phyloP scores from a whole-genome alignment of 2,888 invertebrate species.

The Drosophila mimica region DNA sequence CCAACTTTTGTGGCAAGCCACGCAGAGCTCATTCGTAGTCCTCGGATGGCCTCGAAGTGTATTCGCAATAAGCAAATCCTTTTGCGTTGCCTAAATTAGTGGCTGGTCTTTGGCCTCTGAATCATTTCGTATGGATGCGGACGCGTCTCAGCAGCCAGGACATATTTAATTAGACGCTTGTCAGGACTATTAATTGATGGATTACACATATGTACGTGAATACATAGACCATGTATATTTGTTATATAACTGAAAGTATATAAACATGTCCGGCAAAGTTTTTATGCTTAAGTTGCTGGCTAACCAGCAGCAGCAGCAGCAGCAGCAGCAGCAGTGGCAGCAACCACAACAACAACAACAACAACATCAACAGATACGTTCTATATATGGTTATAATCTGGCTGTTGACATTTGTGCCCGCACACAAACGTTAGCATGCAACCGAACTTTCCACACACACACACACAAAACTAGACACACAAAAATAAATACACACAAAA shows the following conservation, averaged over 20 bases:
- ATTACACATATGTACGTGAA: conserved; percentile 47
- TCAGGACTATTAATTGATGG: conserved; percentile 73
- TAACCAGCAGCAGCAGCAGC: conserved; percentile 45
- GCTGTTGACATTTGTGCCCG: conserved; percentile 69
- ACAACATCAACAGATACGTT: conserved; percentile 18
- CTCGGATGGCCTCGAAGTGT: neutral
- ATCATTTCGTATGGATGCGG: conserved; percentile 14
- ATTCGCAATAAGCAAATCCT: conserved; percentile 18
- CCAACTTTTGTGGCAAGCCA: conserved; percentile 7
- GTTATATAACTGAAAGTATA: conserved; percentile 14
- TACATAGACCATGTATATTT: conserved; percentile 3
- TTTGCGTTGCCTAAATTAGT: conserved; percentile 24
- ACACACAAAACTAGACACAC: conserved; percentile 9
- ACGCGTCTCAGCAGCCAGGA: conserved; percentile 50
- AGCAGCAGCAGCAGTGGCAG: conserved; percentile 30
- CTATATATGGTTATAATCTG: conserved; percentile 63
- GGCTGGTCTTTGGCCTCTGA: conserved; percentile 26
- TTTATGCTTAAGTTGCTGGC: conserved; percentile 59
- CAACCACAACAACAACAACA: conserved; percentile 18
- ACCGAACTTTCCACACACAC: conserved; percentile 25
- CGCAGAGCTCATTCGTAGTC: conserved; percentile 12
- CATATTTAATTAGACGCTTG: conserved; percentile 73
- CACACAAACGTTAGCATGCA: conserved; percentile 56
- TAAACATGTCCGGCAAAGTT: conserved; percentile 20
- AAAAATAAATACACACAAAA: conserved; percentile 15